These are phyloP conservation scores for Himalopsyche kuldschensis DNA, from an alignment of 2,888 invertebrate genomes.

Conservation along the genomic window DNA sequence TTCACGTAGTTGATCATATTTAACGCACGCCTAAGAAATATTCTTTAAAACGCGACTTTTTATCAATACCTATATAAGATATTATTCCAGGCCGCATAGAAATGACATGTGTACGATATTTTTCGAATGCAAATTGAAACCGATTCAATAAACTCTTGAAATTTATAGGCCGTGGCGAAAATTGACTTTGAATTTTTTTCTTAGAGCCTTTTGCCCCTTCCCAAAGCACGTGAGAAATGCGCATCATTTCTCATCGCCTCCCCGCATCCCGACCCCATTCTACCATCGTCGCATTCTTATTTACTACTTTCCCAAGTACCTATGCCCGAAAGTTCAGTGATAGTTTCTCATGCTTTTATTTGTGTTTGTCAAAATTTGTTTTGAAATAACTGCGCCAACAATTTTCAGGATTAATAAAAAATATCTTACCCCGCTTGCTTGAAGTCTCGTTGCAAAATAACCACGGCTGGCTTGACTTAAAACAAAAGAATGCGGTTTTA, in stretches of 20 bases:
- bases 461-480: no score
- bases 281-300: not conserved
- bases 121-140: conserved; percentile 40
- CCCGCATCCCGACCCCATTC: not conserved
- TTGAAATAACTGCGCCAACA: no score
- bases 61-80: not conserved
- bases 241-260: conserved; percentile 27
- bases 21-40: no score
- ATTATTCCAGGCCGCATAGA: not conserved
- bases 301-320: not conserved
- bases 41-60: not conserved
- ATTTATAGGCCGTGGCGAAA: conserved; percentile 39
- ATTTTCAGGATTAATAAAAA: no score
- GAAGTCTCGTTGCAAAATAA: no score
- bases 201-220: conserved; percentile 2
- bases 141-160: conserved; percentile 39
- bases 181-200: conserved; percentile 39
- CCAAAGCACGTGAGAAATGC: conserved; percentile 30
- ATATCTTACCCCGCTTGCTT: no score
- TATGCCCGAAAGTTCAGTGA: not conserved
- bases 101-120: conserved; percentile 38
- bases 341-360: not conserved
- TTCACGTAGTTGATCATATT: no score
- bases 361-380: not conserved
- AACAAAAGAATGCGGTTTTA: no score